Evolutionary conservation across 1,140 invertebrate genomes (phyloP).

Genomic region (Carposina sasakii): DNA sequence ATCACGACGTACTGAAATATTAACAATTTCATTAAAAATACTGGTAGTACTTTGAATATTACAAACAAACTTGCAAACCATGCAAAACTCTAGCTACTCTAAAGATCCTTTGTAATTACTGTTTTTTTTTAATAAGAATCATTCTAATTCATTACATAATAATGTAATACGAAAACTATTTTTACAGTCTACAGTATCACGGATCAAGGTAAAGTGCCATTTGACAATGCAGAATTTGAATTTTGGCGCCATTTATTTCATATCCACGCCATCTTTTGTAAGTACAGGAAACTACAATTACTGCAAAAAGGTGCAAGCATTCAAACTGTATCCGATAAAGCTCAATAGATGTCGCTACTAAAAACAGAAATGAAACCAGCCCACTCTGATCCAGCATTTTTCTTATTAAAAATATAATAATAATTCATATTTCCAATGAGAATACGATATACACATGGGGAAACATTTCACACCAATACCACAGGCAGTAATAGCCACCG

Average conservation of each 20-base stretch:
- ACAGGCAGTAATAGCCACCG: constrained; percentile 32
- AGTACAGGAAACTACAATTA: neutral
- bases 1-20: constrained; percentile 90
- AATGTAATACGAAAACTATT: no score
- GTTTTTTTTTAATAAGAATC: no score
- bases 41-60: no score
- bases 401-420: constrained; percentile 13
- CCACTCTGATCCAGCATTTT: constrained; percentile 16
- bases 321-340: constrained; percentile 2
- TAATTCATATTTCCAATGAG: constrained; percentile 50
- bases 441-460: constrained; percentile 19
- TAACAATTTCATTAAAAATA: constrained; percentile 21
- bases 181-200: no score
- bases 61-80: no score
- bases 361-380: constrained; percentile 55
- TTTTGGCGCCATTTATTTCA: constrained; percentile 4
- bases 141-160: no score
- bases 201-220: no score
- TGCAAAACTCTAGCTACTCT: no score
- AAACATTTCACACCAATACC: constrained; percentile 29
- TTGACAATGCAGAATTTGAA: constrained; percentile 4
- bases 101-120: no score
- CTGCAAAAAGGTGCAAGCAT: constrained; percentile 2
- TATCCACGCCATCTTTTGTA: constrained; percentile 43
- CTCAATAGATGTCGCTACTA: constrained; percentile 60